Base-by-base conservation (phyloP, 2,797 vertebrate genomes). In the Meriones psammophilus region DNA sequence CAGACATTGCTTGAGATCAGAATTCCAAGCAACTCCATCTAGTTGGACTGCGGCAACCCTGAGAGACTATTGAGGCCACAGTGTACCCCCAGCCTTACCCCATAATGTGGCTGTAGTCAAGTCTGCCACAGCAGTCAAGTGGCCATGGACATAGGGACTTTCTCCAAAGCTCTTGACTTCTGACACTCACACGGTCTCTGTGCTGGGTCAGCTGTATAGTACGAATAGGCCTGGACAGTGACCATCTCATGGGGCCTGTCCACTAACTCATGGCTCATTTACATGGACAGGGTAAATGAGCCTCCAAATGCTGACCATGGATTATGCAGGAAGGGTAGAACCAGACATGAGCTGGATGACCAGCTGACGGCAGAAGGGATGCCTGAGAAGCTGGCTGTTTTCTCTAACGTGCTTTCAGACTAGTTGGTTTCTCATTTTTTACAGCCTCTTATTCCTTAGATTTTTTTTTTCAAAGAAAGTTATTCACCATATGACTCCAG, bases 401-500 rank as follows among this genome's bases (percentile, higher is more conserved):
- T 81, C 79, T n/a, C 2, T 14, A 30, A 30, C 42, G 2, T 22
- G 4, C 18, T 88, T 13, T 62, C 54, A 66, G 73, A 18, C 3
- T 71, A 18, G 91, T 89, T 46, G 54, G 15, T 8, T 83, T 94
- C 86, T 86, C 24, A 26, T 86, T 88, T 89, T 89, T 78, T 56
- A 50, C 9, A 58, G 24, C 6, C 39, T 12, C 88, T 93, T 80
- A 64, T 42, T 74, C 71, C 33, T 88, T 89, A 80, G 1, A 46
- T 28, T 39, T 8, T 8, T 39, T 36, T 39, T 3, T n/a, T 24
- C 56, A 62, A 60, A 81, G 56, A 62, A 7, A 39, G n/a, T 81
- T 81, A 60, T 83, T 62, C 14, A 62, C 14, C 58, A 30, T 30
- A 60, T 42, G 60, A 42, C 64, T 83, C 36, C 42, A 60, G 26